Percentiles rank a stretch among this genome's conserved stretches.
Conservation (phyloP, 2,113 vertebrate genomes). For the Tetrax tetrax region DNA sequence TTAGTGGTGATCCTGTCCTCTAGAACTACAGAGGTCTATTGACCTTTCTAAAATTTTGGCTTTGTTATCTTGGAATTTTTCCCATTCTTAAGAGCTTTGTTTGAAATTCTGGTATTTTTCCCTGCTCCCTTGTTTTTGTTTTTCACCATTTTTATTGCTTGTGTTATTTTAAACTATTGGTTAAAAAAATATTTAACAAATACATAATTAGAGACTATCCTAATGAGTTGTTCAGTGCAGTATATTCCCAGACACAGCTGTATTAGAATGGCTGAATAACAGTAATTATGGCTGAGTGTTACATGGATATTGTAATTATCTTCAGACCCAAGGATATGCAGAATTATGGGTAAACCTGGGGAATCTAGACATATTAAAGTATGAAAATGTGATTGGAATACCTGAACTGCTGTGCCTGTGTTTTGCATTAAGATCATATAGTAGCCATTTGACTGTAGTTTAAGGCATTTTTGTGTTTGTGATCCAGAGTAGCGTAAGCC, state of each 20-base stretch:
- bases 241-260: background rate
- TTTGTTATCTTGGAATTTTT: background rate
- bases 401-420: background rate
- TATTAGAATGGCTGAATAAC: slow-evolving; percentile 7
- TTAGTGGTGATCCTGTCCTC: background rate
- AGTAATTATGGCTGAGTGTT: slow-evolving; percentile 25
- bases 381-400: background rate
- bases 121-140: background rate
- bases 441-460: background rate
- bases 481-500: background rate
- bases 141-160: background rate
- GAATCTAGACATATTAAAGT: background rate
- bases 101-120: background rate
- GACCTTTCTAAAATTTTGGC: background rate
- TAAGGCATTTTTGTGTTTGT: background rate
- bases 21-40: background rate
- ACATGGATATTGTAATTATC: slow-evolving; percentile 7
- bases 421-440: background rate
- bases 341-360: slow-evolving; percentile 10
- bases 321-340: background rate
- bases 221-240: background rate
- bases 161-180: background rate
- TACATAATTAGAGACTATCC: background rate
- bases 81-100: background rate
- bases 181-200: background rate